Base-by-base conservation (phyloP, 2,888 invertebrate genomes). In the Proisotoma minuta region DNA sequence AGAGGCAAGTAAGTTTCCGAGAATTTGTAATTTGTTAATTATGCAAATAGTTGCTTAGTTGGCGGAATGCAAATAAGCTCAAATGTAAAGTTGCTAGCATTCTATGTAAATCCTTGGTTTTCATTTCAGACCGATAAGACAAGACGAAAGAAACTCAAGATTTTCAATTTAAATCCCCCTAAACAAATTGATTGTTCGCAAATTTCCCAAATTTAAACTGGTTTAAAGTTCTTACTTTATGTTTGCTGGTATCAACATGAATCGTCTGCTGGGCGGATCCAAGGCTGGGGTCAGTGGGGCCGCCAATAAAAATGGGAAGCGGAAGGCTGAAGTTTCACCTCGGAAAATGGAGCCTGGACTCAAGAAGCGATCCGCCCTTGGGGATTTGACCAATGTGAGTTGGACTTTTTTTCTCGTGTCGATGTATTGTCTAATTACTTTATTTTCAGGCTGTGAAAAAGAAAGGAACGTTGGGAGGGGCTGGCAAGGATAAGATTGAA, bases 271-370 rank as follows among this genome's bases (percentile, higher is more conserved):
- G 57, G 40, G 40, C 1, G 47, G 47, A 18, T 27, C 27, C 23
- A 54, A 54, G 23, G 34, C 39, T 5, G 18, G 2, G 10, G 3
- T 10, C 2, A 8, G 22, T 3, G 54, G 23, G 20, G 52, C 23
- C 12, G 29, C 27, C 2, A 34, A 15, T n/a, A 56, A 40, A 18
- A 60, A 61, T 20, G 62, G 62, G 20, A 91, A 91, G 77, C 82
- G 91, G 75, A 91, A 91, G 82, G 91, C 91, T 1, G 86, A 87
- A 49, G 84, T 84, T 68, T 90, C 89, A 60, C 90, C 90, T 3
- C 89, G 87, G 76, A 84, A 84, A 52, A 49, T 40, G 26, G 60
- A 60, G 23, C 29, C 56, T n/a, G 65, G 68, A 71, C 84, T 82
- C 56, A 83, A 85, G 3, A 92, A 91, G 77, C 81, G 93, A 74